These are phyloP conservation scores for Hetaerina titia DNA, from an alignment of 2,888 invertebrate species.

Conservation along the genomic window DNA sequence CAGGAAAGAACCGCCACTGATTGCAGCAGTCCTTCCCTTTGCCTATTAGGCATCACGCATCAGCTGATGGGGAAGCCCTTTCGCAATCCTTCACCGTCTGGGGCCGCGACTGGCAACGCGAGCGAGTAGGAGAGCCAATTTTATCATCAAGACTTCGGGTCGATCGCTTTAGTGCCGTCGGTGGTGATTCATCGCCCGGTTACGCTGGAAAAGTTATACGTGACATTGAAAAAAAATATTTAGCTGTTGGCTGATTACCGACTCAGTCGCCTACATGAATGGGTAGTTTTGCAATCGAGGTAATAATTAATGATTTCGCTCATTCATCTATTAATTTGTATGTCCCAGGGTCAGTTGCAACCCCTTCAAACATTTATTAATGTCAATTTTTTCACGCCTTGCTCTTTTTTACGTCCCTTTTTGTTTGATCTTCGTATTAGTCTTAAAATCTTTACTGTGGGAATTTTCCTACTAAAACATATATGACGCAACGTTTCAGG, in stretches of 20 bases:
- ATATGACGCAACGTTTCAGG: no score
- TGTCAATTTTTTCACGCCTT: no score
- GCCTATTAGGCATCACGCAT: neutral
- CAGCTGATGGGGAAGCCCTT: slow-evolving; percentile 39
- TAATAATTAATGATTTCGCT: no score
- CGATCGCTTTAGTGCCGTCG: neutral
- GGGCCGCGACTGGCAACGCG: neutral
- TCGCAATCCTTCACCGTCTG: neutral
- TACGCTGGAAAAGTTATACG: neutral
- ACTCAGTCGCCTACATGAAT: neutral
- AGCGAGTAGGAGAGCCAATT: slow-evolving; percentile 1
- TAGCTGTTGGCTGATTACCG: neutral
- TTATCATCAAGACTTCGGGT: slow-evolving; percentile 33
- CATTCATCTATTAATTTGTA: no score
- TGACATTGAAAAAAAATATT: neutral
- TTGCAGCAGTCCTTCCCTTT: neutral
- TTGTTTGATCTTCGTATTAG: no score
- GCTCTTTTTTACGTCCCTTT: no score
- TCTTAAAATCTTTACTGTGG: no score
- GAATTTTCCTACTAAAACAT: no score
- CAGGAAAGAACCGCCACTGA: neutral
- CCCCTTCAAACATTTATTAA: no score
- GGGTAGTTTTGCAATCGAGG: no score
- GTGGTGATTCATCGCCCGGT: neutral
- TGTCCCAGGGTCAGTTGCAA: no score